phyloP scores from a whole-genome alignment of 1,140 invertebrate species.

The Zaprionus taronus region DNA sequence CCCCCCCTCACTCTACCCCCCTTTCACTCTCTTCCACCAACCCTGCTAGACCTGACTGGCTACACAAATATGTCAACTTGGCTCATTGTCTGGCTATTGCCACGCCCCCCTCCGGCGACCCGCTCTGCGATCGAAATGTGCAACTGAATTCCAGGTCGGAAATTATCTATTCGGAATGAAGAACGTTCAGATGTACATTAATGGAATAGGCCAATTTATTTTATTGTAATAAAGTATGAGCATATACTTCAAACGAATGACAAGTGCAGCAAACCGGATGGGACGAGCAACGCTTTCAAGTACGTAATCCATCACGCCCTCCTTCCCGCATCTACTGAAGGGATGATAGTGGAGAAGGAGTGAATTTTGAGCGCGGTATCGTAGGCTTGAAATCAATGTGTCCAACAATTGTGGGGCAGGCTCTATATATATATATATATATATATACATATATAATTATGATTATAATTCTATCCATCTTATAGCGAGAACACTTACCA shows the following conservation, averaged over 20 bases:
- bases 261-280: conserved; percentile 24
- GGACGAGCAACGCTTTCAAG: conserved; percentile 28
- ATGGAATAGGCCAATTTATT: not conserved
- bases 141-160: no score
- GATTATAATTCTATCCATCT: no score
- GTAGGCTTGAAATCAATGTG: conserved; percentile 35
- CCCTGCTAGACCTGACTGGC: conserved; percentile 8
- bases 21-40: no score
- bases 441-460: not conserved
- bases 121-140: not conserved
- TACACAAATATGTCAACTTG: conserved; percentile 64
- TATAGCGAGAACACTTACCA: not conserved
- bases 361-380: conserved; percentile 12
- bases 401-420: not conserved
- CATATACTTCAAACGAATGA: conserved; percentile 29
- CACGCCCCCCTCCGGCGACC: not conserved
- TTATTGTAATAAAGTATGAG: not conserved
- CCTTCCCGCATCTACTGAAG: not conserved
- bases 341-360: not conserved
- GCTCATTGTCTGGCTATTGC: conserved; percentile 56
- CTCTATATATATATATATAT: not conserved
- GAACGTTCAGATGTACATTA: no score
- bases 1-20: not conserved
- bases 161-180: no score
- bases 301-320: conserved; percentile 24